Conservation (phyloP, 2,888 invertebrate genomes). For the Tromatobia lineatoria region DNA sequence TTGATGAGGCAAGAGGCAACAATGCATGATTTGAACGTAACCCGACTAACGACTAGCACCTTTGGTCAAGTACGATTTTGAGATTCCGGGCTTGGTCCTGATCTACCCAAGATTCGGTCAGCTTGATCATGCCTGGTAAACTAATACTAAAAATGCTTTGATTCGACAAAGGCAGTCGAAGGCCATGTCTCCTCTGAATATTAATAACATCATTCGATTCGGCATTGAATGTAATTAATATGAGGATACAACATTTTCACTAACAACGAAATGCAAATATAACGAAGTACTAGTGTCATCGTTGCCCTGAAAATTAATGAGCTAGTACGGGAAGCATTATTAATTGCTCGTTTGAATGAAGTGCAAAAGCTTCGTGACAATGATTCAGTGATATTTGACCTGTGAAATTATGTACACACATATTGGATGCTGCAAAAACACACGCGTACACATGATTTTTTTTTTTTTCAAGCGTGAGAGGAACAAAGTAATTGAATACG, state of each 20-base stretch:
- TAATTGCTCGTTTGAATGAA: not conserved
- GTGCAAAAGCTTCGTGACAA: conserved; percentile 29
- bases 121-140: too few species aligned
- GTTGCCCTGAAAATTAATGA: conserved; percentile 17
- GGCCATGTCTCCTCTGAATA: too few species aligned
- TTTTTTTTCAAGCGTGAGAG: conserved; percentile 18
- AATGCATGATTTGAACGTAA: too few species aligned
- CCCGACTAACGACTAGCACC: too few species aligned
- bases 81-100: too few species aligned
- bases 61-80: too few species aligned
- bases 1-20: too few species aligned
- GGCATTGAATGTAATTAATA: not conserved
- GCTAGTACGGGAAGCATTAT: not conserved
- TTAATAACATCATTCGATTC: not conserved
- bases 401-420: conserved; percentile 52
- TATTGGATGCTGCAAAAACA: conserved; percentile 26
- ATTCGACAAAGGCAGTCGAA: too few species aligned
- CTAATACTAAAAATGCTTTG: too few species aligned
- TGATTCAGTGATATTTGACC: conserved; percentile 37
- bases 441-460: conserved; percentile 1
- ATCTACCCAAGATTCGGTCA: too few species aligned
- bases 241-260: not conserved
- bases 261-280: not conserved
- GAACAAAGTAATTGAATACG: conserved; percentile 26
- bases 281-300: not conserved